Percentiles rank a stretch among this genome's conserved stretches.
Conservation (phyloP, 2,797 vertebrate genomes). For the Tragopan temminckii region DNA sequence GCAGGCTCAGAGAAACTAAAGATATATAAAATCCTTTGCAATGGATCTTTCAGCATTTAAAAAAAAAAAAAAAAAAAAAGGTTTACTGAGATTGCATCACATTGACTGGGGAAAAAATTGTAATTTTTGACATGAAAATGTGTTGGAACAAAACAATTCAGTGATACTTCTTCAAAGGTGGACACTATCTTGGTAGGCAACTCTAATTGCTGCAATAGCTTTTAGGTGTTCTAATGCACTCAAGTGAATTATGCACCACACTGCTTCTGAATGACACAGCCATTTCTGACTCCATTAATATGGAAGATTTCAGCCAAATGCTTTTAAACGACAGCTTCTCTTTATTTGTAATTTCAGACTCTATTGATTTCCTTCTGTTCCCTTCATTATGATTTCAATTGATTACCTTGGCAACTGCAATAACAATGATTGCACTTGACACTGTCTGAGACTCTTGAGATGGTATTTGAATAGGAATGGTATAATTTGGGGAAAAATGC, state of each 20-base stretch:
- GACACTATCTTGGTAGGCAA: slow-evolving; percentile 81
- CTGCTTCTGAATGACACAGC: slow-evolving; percentile 86
- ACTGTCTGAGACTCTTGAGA: slow-evolving; percentile 84
- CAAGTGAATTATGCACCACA: slow-evolving; percentile 84
- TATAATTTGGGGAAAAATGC: slow-evolving; percentile 85
- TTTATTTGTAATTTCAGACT: slow-evolving; percentile 89
- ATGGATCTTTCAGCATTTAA: no score
- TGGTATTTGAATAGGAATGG: slow-evolving; percentile 88
- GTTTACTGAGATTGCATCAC: background rate
- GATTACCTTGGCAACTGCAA: slow-evolving; percentile 88
- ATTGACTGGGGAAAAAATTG: background rate
- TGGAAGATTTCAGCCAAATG: slow-evolving; percentile 87
- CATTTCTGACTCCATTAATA: slow-evolving; percentile 87
- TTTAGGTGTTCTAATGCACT: slow-evolving; percentile 86
- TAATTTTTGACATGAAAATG: slow-evolving; percentile 71
- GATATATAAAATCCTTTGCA: rapidly evolving
- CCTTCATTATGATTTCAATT: slow-evolving; percentile 90
- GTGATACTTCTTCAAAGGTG: slow-evolving; percentile 73
- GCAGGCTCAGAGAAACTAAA: rapidly evolving
- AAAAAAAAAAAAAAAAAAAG: background rate
- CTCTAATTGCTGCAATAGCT: slow-evolving; percentile 82
- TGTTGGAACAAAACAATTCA: slow-evolving; percentile 72
- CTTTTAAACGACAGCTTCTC: slow-evolving; percentile 86
- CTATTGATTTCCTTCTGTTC: slow-evolving; percentile 90
- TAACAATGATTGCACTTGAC: slow-evolving; percentile 89